Conservation (phyloP, 2,888 invertebrate species). For the Parapristionchus giblindavisi region DNA sequence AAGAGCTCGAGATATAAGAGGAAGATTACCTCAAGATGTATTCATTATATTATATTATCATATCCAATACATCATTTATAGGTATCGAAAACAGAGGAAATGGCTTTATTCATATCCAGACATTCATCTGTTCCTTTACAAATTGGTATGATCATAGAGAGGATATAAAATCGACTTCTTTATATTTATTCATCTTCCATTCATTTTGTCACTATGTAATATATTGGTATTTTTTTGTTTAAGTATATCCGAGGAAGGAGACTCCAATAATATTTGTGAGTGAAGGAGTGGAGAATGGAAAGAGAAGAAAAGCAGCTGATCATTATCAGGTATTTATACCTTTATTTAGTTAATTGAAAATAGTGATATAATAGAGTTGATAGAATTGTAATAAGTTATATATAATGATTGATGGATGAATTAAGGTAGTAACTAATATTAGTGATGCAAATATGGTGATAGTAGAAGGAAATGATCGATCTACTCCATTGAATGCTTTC, state of each 20-base stretch:
- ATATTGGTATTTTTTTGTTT: background rate
- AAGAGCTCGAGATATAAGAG: conserved; percentile 22
- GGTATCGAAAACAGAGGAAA: conserved; percentile 20
- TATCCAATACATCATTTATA: too few species aligned
- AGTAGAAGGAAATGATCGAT: conserved; percentile 12
- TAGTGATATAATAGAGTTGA: background rate
- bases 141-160: background rate
- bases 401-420: too few species aligned
- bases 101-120: conserved; percentile 17
- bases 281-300: background rate
- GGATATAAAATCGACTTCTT: too few species aligned
- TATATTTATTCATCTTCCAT: background rate
- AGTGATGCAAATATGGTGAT: conserved; percentile 1
- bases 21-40: conserved; percentile 16
- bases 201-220: background rate
- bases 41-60: too few species aligned
- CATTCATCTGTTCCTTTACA: conserved; percentile 28
- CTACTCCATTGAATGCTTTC: background rate
- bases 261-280: background rate
- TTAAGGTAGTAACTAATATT: background rate
- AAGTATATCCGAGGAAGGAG: conserved; percentile 20
- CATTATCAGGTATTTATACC: background rate
- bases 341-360: background rate
- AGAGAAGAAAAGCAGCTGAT: background rate
- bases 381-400: background rate